Conservation (phyloP, 2,888 invertebrate genomes). For the Oscheius sp. region DNA sequence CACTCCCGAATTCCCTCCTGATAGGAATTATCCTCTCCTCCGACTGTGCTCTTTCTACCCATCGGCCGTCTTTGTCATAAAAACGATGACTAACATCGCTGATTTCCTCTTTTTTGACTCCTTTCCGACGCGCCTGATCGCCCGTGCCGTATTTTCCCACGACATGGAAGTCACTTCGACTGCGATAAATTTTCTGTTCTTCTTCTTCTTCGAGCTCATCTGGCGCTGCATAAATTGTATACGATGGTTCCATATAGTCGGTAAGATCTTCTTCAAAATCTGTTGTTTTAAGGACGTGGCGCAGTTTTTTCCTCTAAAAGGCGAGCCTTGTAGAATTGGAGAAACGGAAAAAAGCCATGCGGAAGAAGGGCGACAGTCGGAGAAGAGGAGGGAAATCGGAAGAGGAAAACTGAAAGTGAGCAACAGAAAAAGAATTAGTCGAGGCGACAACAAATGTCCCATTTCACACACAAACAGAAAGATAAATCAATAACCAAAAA, state of each 20-base stretch:
- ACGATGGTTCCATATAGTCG: constrained; percentile 21
- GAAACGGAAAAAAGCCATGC: background rate
- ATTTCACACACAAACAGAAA: too few species aligned
- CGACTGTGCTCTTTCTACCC: constrained; percentile 40
- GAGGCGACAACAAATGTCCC: too few species aligned
- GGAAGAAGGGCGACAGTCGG: constrained; percentile 15
- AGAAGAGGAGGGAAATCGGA: constrained; percentile 8
- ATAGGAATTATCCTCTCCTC: constrained; percentile 36
- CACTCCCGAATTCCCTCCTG: constrained; percentile 44
- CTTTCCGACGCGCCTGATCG: background rate
- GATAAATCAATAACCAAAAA: background rate
- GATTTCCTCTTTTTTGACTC: constrained; percentile 17
- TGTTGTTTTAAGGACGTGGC: constrained; percentile 8
- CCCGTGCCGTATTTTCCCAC: constrained; percentile 46
- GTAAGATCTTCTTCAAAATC: constrained; percentile 17
- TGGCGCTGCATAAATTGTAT: constrained; percentile 16
- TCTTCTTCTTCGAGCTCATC: constrained; percentile 14
- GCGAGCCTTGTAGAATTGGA: background rate
- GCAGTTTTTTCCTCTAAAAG: constrained; percentile 35
- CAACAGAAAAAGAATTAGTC: background rate
- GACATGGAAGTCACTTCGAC: constrained; percentile 33
- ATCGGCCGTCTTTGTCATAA: constrained; percentile 55
- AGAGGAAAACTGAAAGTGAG: constrained; percentile 25
- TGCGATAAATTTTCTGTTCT: constrained; percentile 2
- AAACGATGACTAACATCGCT: constrained; percentile 53